These are phyloP conservation scores for Paramacrobiotus metropolitanus DNA, from an alignment of 1,140 invertebrate genomes.

Conservation along the genomic window DNA sequence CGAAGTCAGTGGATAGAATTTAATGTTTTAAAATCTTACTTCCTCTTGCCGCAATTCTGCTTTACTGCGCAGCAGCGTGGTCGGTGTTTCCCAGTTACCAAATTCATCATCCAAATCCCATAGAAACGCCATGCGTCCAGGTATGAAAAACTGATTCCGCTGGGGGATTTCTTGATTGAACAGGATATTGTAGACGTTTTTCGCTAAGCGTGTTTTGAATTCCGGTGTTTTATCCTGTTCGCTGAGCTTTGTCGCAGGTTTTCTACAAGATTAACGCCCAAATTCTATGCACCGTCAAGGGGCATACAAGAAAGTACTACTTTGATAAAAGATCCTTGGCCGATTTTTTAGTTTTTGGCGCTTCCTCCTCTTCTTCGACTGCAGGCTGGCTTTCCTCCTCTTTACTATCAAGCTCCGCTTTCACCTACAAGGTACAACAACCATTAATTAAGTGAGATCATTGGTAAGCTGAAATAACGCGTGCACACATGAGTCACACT, in stretches of 20 bases:
- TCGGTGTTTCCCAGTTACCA: conserved; percentile 75
- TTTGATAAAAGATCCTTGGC: neutral
- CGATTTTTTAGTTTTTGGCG: conserved; percentile 12
- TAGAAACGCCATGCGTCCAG: conserved; percentile 90
- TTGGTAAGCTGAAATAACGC: too few species aligned
- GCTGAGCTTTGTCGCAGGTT: conserved; percentile 9
- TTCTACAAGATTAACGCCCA: neutral
- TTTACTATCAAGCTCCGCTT: conserved; percentile 50
- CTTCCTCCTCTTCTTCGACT: conserved; percentile 29
- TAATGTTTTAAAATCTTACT: conserved; percentile 15
- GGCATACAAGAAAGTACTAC: neutral
- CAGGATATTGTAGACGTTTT: conserved; percentile 26
- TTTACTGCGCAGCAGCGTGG: conserved; percentile 77
- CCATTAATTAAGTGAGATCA: too few species aligned
- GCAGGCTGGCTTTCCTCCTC: conserved; percentile 48
- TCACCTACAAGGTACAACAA: conserved; percentile 25
- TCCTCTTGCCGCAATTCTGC: conserved; percentile 59
- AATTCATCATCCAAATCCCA: conserved; percentile 72
- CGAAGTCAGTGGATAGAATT: conserved; percentile 9
- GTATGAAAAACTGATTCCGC: conserved; percentile 78
- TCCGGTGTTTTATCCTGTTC: conserved; percentile 22
- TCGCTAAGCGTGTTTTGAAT: conserved; percentile 48
- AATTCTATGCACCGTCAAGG: neutral
- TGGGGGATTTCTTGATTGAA: conserved; percentile 29
- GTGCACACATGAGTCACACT: too few species aligned